Evolutionary conservation across 2,888 invertebrate species (phyloP).

Genomic region (Plebejus argus): DNA sequence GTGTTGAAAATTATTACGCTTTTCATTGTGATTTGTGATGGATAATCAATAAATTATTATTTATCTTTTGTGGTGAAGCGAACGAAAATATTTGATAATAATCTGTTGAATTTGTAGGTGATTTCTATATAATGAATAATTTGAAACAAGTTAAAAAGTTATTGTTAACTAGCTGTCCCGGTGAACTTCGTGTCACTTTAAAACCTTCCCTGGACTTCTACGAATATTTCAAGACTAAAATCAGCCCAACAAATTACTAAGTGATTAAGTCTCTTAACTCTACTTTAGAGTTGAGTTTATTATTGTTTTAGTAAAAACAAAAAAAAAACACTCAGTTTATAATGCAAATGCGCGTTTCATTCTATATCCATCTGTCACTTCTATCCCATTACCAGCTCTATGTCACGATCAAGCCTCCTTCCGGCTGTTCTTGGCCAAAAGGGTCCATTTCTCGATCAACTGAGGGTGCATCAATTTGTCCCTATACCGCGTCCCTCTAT

Average conservation of each 20-base stretch:
- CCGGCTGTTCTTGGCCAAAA: conserved; percentile 63
- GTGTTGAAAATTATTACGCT: neutral
- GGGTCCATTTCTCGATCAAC: conserved; percentile 65
- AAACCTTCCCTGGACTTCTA: no score
- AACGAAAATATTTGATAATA: neutral
- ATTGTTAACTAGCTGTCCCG: no score
- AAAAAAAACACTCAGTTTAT: no score
- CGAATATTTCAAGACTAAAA: no score
- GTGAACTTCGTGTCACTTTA: no score
- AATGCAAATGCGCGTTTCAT: no score
- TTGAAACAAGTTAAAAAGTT: no score
- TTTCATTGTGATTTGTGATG: conserved; percentile 20
- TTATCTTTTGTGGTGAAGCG: neutral
- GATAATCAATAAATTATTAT: neutral
- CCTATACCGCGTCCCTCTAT: conserved; percentile 36
- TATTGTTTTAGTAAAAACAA: no score
- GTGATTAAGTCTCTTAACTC: no score
- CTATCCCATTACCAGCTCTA: conserved; percentile 43
- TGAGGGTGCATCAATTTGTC: conserved; percentile 57
- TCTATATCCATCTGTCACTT: conserved; percentile 31
- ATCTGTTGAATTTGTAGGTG: neutral
- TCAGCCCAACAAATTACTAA: no score
- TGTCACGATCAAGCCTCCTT: conserved; percentile 47
- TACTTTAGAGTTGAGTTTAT: no score
- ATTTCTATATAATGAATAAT: no score